Evolutionary conservation across 2,113 vertebrate species (phyloP), one percentile per base, ranked within the genome.

Genomic region (Ochotona princeps): DNA sequence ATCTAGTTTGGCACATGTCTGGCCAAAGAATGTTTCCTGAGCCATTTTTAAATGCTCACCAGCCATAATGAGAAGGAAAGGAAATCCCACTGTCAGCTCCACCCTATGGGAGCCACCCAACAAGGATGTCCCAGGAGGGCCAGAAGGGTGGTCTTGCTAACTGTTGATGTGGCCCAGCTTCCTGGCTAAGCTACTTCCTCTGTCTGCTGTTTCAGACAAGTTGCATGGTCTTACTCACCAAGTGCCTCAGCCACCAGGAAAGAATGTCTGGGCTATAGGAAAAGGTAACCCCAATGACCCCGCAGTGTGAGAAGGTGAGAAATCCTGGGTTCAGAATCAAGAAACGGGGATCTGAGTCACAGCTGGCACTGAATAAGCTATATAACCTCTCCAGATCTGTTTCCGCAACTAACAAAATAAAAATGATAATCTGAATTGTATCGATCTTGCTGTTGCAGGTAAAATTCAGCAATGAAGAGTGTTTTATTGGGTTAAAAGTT

Each of bases 181-280:
- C 90, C 90, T 84, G 87, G 84, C 95, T 83, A 78, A 84, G 74
- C 74, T 82, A 74, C 65, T 95, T 94, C 94, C 95, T 93, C 57
- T 7, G 3, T 93, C 57, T 7, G 3, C 87, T 28, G 60, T 89
- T 86, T 89, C 49, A n/a, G 90, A 76, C 73, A 35, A 92, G 78
- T 38, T 92, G 90, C 69, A 84, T 84, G 90, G 73, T 44, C 78
- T 20, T 82, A 61, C 81, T 78, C 92, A 90, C 15, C n/a, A 28
- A 76, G 92, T 25, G 80, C 61, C 94, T 96, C 26, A 25, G 87
- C 25, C 49, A 49, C 76, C 66, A 89, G 83, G 90, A 49, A 63
- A 32, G 76, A 92, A 85, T 44, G 38, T 28, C 90, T 63, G 83
- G 89, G 65, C 38, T 69, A n/a, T 61, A 80, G 66, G 81, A 51